Evolutionary conservation across 2,113 vertebrate genomes (phyloP).

Genomic region (Plecotus auritus): DNA sequence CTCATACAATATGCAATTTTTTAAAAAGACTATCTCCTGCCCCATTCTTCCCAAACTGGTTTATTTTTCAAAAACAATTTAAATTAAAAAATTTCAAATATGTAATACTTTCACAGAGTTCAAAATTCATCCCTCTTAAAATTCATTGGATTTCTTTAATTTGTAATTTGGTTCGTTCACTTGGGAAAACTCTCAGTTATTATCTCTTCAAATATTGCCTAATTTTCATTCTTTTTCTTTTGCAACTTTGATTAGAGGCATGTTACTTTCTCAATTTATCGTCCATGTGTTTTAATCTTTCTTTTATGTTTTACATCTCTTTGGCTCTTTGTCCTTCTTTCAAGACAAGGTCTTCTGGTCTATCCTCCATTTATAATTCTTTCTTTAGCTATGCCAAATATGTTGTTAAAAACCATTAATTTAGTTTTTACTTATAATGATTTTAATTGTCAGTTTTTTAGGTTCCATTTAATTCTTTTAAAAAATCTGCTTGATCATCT

Average conservation of each 20-base stretch:
- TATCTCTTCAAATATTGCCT: background rate
- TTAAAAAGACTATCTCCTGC: background rate
- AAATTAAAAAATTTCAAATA: background rate
- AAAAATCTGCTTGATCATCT: background rate
- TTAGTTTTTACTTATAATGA: background rate
- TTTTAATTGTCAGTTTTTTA: background rate
- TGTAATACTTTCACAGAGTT: background rate
- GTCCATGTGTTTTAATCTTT: background rate
- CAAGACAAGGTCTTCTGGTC: background rate
- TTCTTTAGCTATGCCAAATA: background rate
- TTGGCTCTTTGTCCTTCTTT: conserved; percentile 5
- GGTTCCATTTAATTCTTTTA: background rate
- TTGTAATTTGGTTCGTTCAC: background rate
- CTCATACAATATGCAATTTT: background rate
- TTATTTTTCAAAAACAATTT: background rate
- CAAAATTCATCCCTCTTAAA: background rate
- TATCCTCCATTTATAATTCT: background rate
- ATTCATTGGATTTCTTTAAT: background rate
- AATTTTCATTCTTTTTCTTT: background rate
- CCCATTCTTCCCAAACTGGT: background rate
- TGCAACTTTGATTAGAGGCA: conserved; percentile 2
- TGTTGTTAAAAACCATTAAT: background rate
- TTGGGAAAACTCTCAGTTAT: background rate
- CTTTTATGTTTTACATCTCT: background rate
- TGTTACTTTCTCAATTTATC: background rate